These are phyloP conservation scores for Corythornis cristatus DNA, from an alignment of 2,113 vertebrate species.

Conservation along the genomic window DNA sequence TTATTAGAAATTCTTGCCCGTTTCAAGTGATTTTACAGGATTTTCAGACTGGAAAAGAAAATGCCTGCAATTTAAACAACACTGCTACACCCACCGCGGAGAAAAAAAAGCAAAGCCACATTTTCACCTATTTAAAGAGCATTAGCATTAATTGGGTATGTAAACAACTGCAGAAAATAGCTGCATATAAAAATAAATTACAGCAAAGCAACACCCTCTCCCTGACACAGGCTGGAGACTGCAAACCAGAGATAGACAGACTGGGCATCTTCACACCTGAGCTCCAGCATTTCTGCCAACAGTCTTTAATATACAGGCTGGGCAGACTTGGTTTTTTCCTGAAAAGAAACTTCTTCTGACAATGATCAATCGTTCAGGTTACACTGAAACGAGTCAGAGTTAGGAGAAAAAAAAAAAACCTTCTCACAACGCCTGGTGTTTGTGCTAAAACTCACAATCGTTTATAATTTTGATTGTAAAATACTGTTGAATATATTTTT, in stretches of 20 bases:
- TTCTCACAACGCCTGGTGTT: neutral
- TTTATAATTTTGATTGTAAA: neutral
- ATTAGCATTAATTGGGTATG: neutral
- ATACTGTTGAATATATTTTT: neutral
- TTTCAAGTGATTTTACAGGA: neutral
- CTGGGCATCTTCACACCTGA: neutral
- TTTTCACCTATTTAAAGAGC: neutral
- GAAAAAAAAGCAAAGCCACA: neutral
- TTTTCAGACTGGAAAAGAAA: neutral
- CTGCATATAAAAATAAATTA: neutral
- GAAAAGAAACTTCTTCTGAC: neutral
- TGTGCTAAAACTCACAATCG: neutral
- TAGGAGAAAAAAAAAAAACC: neutral
- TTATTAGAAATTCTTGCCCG: neutral
- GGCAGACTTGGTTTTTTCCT: neutral
- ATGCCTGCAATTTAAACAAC: neutral
- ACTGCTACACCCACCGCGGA: neutral
- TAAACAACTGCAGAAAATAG: neutral
- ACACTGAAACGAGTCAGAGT: neutral
- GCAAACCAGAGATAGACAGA: neutral
- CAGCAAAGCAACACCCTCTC: neutral
- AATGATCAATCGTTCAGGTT: neutral
- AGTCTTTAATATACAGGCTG: neutral
- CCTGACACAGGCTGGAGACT: neutral
- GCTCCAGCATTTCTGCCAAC: neutral